Evolutionary conservation across 2,113 vertebrate species (phyloP).

Genomic region (Engraulis encrasicolus): DNA sequence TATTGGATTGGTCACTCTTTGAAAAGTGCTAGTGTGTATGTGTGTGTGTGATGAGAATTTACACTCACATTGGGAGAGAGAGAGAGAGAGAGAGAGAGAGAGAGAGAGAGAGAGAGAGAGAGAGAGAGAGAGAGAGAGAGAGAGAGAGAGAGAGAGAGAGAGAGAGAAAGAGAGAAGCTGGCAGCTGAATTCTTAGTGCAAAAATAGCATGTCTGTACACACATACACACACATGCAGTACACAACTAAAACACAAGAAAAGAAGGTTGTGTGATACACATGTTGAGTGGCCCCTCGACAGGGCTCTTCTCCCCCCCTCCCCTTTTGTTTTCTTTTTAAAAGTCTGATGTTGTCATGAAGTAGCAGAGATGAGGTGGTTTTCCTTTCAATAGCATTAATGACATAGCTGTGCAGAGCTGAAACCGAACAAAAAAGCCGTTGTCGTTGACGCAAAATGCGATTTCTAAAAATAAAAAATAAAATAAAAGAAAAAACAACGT

Average conservation of each 20-base stretch:
- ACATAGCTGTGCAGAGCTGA: background rate
- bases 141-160: conserved; percentile 35
- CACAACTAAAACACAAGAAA: conserved; percentile 30
- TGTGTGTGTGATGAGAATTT: background rate
- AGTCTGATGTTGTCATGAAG: background rate
- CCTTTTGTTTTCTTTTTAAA: too few relatives aligned
- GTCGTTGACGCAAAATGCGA: background rate
- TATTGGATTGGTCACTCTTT: background rate
- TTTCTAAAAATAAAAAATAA: too few relatives aligned
- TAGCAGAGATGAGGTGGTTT: background rate
- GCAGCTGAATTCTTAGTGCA: conserved; percentile 35
- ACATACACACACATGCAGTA: conserved; percentile 28
- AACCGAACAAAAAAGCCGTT: background rate
- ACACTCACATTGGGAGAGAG: background rate
- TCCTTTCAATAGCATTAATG: too few relatives aligned
- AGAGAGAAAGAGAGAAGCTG: conserved; percentile 28
- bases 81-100: too few relatives aligned
- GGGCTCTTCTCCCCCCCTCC: background rate
- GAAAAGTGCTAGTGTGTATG: background rate
- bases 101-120: too few relatives aligned
- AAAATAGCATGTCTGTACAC: conserved; percentile 38
- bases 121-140: conserved; percentile 3
- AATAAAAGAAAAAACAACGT: too few relatives aligned
- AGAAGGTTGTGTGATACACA: conserved; percentile 26
- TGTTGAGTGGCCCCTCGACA: conserved; percentile 1